Evolutionary conservation across 2,113 vertebrate genomes (phyloP), one percentile per base, ranked within the genome.

Genomic region (Tenrec ecaudatus): DNA sequence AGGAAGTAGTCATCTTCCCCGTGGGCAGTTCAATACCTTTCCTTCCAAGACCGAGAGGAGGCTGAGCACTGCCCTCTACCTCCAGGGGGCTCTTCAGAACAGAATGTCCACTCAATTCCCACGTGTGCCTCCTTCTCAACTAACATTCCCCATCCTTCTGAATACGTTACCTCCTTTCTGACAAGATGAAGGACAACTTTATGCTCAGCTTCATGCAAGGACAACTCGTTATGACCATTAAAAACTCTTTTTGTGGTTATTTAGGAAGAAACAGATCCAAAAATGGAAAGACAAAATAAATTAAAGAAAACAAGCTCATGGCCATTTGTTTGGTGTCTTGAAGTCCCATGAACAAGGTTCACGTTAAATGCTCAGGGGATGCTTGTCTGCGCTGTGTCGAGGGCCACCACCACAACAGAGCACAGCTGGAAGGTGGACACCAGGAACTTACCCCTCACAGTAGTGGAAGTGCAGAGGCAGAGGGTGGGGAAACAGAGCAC

Each of bases 91-190:
- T 43, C 38, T 77, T 77, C 12, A 77, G 75, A 77, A 75, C 36
- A 25, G 4, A 77, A 14, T 27, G 12, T 75, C 11, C 8, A 4
- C 38, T 76, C 73, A 14, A n/a, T 40, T 40, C 23, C 36, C 23
- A 22, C 23, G 43, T 6, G 23, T 43, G 71, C 33, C 71, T 38
- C 20, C 38, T 77, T 43, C 38, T 15, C 36, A 43, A n/a, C 68
- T 71, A 77, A 43, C 3, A 27, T 27, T 25, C 4, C 29, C 11
- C 27, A 3, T 0, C 27, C 36, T 27, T 60, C 16, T 8, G 16
- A 11, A 23, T 4, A 17, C 16, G 8, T 2, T 2, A 1, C 23
- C 38, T n/a, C 4, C 58, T 16, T 53, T 2, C 8, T 43, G 12
- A 12, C 17, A 60, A 29, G 25, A 25, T 11, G 3, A 40, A 22